phyloP scores from a whole-genome alignment of 2,113 vertebrate species.

The Anseranas semipalmata region DNA sequence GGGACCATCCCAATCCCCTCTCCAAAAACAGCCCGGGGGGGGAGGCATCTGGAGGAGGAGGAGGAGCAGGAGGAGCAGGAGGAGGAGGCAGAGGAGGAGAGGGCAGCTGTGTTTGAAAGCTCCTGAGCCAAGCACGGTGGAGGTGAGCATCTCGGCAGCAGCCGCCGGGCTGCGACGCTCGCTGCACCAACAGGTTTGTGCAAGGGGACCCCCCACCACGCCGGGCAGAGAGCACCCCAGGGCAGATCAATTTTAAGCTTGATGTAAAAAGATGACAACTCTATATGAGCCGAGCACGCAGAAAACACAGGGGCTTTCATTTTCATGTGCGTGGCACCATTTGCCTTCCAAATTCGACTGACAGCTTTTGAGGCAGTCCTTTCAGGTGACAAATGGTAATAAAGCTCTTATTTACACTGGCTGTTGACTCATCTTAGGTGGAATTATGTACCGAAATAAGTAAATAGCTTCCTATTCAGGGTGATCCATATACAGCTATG shows the following conservation, averaged over 20 bases:
- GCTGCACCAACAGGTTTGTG: background rate
- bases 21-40: background rate
- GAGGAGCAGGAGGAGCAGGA: background rate
- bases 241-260: slow-evolving; percentile 35
- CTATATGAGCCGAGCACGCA: background rate
- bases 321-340: slow-evolving; percentile 36
- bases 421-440: slow-evolving; percentile 80
- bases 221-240: background rate
- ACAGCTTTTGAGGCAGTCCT: slow-evolving; percentile 68
- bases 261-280: slow-evolving; percentile 43
- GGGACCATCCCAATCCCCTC: background rate
- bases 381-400: slow-evolving; percentile 70
- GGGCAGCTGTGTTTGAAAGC: background rate
- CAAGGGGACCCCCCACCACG: background rate
- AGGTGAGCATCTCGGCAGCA: fast-evolving
- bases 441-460: slow-evolving; percentile 81
- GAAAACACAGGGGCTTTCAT: slow-evolving; percentile 59
- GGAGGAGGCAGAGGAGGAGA: background rate
- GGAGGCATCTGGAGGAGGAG: background rate
- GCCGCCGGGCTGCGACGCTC: fast-evolving
- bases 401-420: slow-evolving; percentile 71
- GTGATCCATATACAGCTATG: slow-evolving; percentile 52
- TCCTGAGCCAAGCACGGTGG: background rate
- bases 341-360: slow-evolving; percentile 57
- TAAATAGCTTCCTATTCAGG: slow-evolving; percentile 70